Conservation (phyloP, 64 coral and sea anemone genomes). For the Montipora sp. region DNA sequence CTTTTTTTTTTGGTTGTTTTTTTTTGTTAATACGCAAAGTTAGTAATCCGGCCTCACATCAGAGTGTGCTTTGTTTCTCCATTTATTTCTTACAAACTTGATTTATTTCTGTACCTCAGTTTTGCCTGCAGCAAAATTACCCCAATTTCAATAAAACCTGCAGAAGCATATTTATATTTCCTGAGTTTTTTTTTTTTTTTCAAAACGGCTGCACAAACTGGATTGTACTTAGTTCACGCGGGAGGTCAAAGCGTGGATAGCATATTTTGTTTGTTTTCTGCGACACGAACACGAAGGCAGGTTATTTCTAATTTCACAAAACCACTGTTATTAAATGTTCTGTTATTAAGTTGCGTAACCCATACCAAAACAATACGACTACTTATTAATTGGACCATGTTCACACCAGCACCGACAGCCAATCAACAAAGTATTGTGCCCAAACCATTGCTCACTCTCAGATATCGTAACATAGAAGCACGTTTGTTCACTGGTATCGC, state of each 20-base stretch:
- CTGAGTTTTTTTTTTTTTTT: neutral
- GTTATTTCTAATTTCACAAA: neutral
- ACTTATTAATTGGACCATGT: neutral
- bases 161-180: neutral
- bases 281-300: neutral
- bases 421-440: too few species aligned
- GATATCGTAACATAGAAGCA: neutral
- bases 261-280: too few species aligned
- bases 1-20: neutral
- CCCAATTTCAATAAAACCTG: neutral
- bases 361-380: neutral
- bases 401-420: neutral
- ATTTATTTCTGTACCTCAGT: neutral
- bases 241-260: neutral
- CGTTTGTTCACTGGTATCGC: neutral
- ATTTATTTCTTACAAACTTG: neutral
- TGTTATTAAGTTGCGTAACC: neutral
- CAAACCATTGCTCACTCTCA: too few species aligned
- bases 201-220: neutral
- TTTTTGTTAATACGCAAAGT: neutral
- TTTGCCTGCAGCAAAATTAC: neutral
- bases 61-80: neutral
- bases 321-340: neutral
- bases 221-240: neutral
- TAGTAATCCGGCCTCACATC: neutral